Conservation (phyloP, 2,888 invertebrate species). For the Vesta saturnalis region DNA sequence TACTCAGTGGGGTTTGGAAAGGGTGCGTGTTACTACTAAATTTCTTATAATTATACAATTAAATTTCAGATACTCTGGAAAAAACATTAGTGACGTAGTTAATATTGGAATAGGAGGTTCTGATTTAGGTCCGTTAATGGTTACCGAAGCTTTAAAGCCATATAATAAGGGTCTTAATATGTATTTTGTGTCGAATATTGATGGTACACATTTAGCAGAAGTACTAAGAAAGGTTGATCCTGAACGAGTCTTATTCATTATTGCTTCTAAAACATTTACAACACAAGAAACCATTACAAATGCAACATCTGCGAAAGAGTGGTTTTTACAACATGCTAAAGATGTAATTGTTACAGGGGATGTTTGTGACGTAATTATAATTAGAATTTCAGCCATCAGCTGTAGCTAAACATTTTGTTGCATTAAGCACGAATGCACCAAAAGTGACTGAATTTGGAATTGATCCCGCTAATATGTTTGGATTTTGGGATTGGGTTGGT, state of each 20-base stretch:
- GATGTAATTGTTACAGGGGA: conserved; percentile 70
- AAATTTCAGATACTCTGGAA: conserved; percentile 79
- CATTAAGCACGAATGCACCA: conserved; percentile 92
- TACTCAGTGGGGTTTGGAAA: conserved; percentile 76
- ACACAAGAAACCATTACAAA: conserved; percentile 99
- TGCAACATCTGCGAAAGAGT: conserved; percentile 95
- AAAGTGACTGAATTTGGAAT: conserved; percentile 99
- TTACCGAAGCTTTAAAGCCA: conserved; percentile 95
- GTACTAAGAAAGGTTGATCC: conserved; percentile 89
- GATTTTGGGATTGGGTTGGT: conserved; percentile 99
- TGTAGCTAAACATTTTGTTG: conserved; percentile 98
- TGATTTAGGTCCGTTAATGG: conserved; percentile 98
- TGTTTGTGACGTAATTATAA: conserved; percentile 6
- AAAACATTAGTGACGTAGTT: conserved; percentile 94
- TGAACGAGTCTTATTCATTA: conserved; percentile 96
- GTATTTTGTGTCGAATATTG: conserved; percentile 99
- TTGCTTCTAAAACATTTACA: conserved; percentile 99
- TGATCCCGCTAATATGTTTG: conserved; percentile 97
- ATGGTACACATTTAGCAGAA: conserved; percentile 97
- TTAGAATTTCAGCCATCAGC: conserved; percentile 69
- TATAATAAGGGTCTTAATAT: conserved; percentile 86
- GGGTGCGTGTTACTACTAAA: conserved; percentile 61
- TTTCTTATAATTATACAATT: background rate
- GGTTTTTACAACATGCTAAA: conserved; percentile 89
- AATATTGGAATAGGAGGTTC: conserved; percentile 99